Evolutionary conservation across 2,888 invertebrate species (phyloP), one percentile per base, ranked within the genome.

Genomic region (Heteromyza rotundicornis): DNA sequence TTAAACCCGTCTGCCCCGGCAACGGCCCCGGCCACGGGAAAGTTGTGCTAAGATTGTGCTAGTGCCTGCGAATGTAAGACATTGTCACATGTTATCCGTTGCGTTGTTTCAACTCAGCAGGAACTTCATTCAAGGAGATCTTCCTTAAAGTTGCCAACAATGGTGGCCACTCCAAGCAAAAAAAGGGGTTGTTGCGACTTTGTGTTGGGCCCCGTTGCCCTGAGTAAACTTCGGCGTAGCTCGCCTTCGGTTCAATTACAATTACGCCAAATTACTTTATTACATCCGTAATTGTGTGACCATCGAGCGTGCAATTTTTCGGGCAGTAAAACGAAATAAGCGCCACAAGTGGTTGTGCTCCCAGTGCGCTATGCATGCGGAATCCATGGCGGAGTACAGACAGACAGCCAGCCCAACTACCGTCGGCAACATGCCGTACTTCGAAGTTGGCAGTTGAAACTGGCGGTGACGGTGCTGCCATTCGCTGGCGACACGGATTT

Each of bases 241-340:
- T 65, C 57, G 59, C 57, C 56, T 44, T 66, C 70, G 74, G 74
- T 77, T 80, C 80, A 76, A 80, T 81, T 79, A 78, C 80, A 81
- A 80, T 80, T 80, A 80, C 78, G 77, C 73, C 75, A 80, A 80
- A 80, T 80, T 80, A 79, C 78, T 80, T 80, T 80, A 80, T 80
- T 80, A 81, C 80, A 77, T 80, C 80, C 80, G 80, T 80, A 80
- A 80, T 80, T 80, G 80, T 80, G 77, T 78, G 79, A 77, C 80
- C 77, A 76, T 76, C 72, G 70, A 77, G 79, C 78, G 74, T 78
- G 78, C 75, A 74, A 73, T 75, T 77, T 77, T 74, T 76, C 64
- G 73, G 68, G 67, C 66, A 66, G 64, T 65, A 65, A 69, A 73
- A 76, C 71, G 71, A 69, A 70, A 58, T 49, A 57, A 54, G 59